Evolutionary conservation across 1,140 invertebrate genomes (phyloP), one percentile per base, ranked within the genome.

Genomic region (Colletes latitarsis): DNA sequence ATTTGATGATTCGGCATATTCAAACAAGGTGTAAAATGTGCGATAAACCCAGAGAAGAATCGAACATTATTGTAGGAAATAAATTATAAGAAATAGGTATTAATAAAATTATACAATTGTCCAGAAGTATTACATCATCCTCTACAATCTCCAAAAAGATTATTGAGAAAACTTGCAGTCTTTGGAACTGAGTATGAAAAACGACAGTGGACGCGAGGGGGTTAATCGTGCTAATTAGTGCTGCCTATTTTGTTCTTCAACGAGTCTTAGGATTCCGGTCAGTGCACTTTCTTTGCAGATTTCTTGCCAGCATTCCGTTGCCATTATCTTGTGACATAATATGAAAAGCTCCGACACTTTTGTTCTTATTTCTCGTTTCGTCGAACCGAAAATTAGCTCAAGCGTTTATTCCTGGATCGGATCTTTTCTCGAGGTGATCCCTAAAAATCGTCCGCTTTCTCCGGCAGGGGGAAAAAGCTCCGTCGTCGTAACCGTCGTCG

Each of bases 391-490:
- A 49, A 49, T 15, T 49, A 67, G 30, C 30, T 30, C 30, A 30
- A 30, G 30, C 30, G 30, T 17, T 67, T 49, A 21, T 43, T 6
- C 19, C 9, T 43, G 9, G 64, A 14, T 67, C 4, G n/a, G 8
- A 43, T 17, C 9, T 15, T 69, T 52, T 52, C 9, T 4, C 2
- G 6, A 14, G 10, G 15, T n/a, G 2, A 30, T 14, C n/a, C 6
- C 6, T 21, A 30, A 72, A 78, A 46, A 71, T 55, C 6, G 3
- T 19, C 4, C 4, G 64, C 77, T 79, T 79, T 79, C 77, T 66
- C 77, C 49, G 6, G 4, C 0, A 30, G 30, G 10, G 12, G 21
- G 15, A 57, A 70, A 49, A 60, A 60, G 43, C 21, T 60, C 46
- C 10, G 0, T 64, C 73, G 52, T 55, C 41, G 77, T 66, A 79